Evolutionary conservation across 2,113 vertebrate species (phyloP), one percentile per base, ranked within the genome.

Genomic region (Lagopus muta): DNA sequence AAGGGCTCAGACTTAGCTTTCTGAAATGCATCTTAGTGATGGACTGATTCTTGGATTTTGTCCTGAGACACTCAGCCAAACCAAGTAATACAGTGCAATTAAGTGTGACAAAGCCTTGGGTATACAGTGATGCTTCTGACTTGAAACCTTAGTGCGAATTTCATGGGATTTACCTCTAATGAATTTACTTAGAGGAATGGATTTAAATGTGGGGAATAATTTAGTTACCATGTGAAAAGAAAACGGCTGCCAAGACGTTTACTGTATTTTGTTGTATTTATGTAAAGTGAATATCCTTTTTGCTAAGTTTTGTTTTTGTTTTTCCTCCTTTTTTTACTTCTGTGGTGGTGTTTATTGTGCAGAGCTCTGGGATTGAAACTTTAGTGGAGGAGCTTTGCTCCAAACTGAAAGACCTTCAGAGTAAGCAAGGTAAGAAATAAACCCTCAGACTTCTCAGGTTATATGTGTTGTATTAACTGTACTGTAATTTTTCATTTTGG

Each of bases 321-420:
- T 3, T 38, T 38, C 15, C 7, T 8, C 34, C 18, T 0, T 19
- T 24, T 16, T 40, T 64, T 40, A 17, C 6, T 64, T 64, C 57
- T 3, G 1, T 89, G 57, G 1, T 78, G 94, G 66, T 95, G 12
- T 88, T 88, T 96, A 13, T 77, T 27, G 1, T 67, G 16, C 98
- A 99, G 99, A 99, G 99, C 97, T 99, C 99, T 96, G 99, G 98
- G 76, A 99, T 99, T 89, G 99, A 99, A 98, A 99, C 98, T 10
- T 97, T 99, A 96, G 99, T 99, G 96, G 99, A 99, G 97, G 99
- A 99, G 98, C 99, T 99, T 96, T 99, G 99, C 98, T 99, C 98
- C 96, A 99, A 98, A 96, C 98, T 99, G 92, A 99, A 99, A 97
- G 99, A 99, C 96, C 98, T 99, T 96, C 99, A 99, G 97, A 99